Evolutionary conservation across 2,888 invertebrate species (phyloP).

Genomic region (Callyntrura sp.): DNA sequence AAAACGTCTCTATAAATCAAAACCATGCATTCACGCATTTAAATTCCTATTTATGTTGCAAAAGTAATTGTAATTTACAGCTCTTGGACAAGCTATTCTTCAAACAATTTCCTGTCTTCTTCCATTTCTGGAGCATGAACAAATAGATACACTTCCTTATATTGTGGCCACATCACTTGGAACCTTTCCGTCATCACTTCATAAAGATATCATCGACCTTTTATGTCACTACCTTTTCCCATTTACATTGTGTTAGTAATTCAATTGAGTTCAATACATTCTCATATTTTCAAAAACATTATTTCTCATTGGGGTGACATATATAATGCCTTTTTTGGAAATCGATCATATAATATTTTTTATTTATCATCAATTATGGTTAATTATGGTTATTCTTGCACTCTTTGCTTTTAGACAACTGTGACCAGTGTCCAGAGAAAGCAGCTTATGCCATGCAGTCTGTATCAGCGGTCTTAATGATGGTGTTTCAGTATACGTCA

Average conservation of each 20-base stretch:
- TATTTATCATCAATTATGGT: too few species aligned
- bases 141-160: slow-evolving; percentile 98
- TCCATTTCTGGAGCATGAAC: slow-evolving; percentile 98
- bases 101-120: slow-evolving; percentile 97
- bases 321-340: too few species aligned
- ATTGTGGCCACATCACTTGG: slow-evolving; percentile 97
- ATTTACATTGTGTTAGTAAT: slow-evolving; percentile 94
- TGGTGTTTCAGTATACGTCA: slow-evolving; percentile 98
- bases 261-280: too few species aligned
- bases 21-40: too few species aligned
- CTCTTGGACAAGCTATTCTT: slow-evolving; percentile 96
- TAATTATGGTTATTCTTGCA: too few species aligned
- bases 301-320: too few species aligned
- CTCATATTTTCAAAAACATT: too few species aligned
- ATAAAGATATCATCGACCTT: slow-evolving; percentile 97
- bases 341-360: too few species aligned
- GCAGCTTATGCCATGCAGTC: slow-evolving; percentile 94
- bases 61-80: slow-evolving; percentile 87
- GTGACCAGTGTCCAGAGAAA: slow-evolving; percentile 80
- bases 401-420: slow-evolving; percentile 77
- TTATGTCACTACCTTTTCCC: slow-evolving; percentile 98
- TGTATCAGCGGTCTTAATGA: slow-evolving; percentile 97
- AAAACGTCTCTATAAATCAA: too few species aligned
- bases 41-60: too few species aligned
- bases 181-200: slow-evolving; percentile 94